Percentiles rank a stretch among this genome's conserved stretches.
Evolutionary conservation across 2,797 vertebrate species (phyloP).

Genomic region (Pipistrellus pipistrellus): DNA sequence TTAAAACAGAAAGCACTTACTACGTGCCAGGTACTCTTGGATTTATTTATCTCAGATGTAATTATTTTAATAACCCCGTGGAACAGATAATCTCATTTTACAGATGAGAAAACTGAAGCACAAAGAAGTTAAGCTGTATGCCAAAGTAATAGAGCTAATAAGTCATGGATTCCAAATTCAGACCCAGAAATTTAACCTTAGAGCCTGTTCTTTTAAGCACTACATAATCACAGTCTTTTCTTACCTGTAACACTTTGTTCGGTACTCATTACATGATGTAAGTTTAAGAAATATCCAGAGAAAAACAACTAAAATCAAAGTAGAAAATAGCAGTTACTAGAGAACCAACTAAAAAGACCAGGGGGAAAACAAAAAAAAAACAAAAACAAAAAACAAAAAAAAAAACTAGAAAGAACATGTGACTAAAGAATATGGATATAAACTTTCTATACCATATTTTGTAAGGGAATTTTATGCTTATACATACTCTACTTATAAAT

Average conservation of each 20-base stretch:
- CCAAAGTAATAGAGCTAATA: not conserved
- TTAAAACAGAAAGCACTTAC: not conserved
- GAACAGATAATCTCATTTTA: conserved; percentile 4
- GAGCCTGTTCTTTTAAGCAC: conserved; percentile 12
- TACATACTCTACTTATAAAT: not conserved
- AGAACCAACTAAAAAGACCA: not conserved
- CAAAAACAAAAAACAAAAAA: not conserved
- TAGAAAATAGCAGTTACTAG: not conserved
- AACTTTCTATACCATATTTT: not conserved
- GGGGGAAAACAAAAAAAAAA: too few species aligned
- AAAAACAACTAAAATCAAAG: conserved; percentile 37
- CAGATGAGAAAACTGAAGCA: not conserved
- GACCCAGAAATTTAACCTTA: not conserved
- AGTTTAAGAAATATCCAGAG: not conserved
- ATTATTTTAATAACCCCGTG: not conserved
- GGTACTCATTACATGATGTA: not conserved
- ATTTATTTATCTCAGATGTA: not conserved
- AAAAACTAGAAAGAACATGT: not conserved
- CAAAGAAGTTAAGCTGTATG: not conserved
- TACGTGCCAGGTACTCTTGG: not conserved
- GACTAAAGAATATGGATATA: not conserved
- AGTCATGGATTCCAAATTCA: conserved; percentile 23
- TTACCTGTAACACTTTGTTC: not conserved
- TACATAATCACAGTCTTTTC: not conserved
- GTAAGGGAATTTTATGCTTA: not conserved